Evolutionary conservation across 2,797 vertebrate genomes (phyloP).

Genomic region (Anas georgica): DNA sequence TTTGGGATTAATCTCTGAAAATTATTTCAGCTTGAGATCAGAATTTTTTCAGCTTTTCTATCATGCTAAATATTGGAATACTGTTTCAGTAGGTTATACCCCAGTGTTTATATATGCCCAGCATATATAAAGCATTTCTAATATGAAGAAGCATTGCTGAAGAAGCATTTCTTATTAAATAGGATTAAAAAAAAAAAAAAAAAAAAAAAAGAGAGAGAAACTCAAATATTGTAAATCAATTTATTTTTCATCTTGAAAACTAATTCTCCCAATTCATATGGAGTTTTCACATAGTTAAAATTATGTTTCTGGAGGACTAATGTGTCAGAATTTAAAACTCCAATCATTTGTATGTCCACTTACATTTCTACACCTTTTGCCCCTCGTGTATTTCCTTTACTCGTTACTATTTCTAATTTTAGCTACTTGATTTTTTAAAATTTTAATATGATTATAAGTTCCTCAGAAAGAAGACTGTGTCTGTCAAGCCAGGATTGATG

Average conservation of each 20-base stretch:
- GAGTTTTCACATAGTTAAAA: not conserved
- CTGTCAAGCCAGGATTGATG: not conserved
- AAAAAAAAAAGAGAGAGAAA: not conserved
- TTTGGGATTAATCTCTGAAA: not conserved
- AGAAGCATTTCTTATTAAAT: conserved; percentile 1
- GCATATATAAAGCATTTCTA: not conserved
- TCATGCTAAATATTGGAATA: not conserved
- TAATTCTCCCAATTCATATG: not conserved
- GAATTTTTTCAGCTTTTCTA: not conserved
- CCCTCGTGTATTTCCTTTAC: not conserved
- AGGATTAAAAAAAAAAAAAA: not conserved
- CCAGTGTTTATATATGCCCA: not conserved
- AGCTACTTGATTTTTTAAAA: not conserved
- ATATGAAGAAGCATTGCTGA: not conserved
- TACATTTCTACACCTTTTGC: not conserved
- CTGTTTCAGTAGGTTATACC: not conserved
- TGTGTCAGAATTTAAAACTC: not conserved
- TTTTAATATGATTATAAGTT: not conserved
- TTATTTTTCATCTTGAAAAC: not conserved
- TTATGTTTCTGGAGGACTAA: not conserved
- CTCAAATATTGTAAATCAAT: not conserved
- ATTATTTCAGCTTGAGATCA: not conserved
- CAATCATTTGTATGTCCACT: not conserved
- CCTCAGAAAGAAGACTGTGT: not conserved
- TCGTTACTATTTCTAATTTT: not conserved